phyloP scores from a whole-genome alignment of 2,113 vertebrate genomes.

The Jaculus jaculus region DNA sequence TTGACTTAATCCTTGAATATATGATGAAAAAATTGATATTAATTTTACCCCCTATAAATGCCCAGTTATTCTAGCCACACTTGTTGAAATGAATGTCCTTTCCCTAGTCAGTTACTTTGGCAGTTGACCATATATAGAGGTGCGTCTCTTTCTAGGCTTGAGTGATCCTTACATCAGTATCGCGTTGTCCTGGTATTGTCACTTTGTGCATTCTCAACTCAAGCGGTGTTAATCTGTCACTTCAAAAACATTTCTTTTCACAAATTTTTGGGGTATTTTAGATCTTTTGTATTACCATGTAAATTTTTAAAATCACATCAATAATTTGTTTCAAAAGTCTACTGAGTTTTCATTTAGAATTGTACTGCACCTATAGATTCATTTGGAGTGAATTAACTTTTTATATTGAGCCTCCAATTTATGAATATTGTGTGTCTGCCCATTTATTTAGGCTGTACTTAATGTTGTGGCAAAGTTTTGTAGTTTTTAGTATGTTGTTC shows the following conservation, averaged over 20 bases:
- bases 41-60: background rate
- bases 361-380: background rate
- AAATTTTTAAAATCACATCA: background rate
- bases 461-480: background rate
- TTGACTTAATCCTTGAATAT: constrained; percentile 18
- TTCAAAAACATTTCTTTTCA: constrained; percentile 47
- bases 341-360: background rate
- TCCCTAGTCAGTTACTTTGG: background rate
- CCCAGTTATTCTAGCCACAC: background rate
- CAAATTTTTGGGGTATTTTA: constrained; percentile 30
- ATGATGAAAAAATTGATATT: background rate
- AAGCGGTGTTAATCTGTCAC: background rate
- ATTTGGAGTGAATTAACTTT: background rate
- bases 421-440: background rate
- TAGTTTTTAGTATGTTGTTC: background rate
- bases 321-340: background rate
- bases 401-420: background rate
- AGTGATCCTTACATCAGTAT: background rate
- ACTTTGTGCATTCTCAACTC: background rate
- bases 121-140: background rate
- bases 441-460: constrained; percentile 2
- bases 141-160: background rate
- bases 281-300: constrained; percentile 3
- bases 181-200: background rate
- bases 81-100: background rate